Percentiles rank a stretch among this genome's conserved stretches.
Evolutionary conservation across 2,113 vertebrate species (phyloP).

Genomic region (Vicugna pacos): DNA sequence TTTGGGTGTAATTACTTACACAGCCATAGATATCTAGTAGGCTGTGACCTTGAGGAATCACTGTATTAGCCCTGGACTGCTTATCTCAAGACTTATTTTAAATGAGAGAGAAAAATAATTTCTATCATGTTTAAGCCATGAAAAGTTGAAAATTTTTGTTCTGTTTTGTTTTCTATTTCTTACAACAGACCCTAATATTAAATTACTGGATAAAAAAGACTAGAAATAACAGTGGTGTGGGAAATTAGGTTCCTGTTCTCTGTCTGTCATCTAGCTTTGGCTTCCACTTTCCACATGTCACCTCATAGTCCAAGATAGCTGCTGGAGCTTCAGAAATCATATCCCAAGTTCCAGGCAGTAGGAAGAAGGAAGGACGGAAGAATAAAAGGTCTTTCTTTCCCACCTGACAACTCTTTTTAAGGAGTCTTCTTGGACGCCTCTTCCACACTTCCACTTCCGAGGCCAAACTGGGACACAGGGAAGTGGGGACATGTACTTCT

Average conservation of each 20-base stretch:
- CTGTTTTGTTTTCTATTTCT: slow-evolving; percentile 24
- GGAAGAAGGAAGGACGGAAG: background rate
- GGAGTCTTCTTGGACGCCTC: background rate
- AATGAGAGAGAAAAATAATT: background rate
- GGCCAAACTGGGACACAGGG: background rate
- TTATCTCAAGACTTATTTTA: background rate
- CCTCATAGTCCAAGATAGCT: background rate
- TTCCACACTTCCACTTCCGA: background rate
- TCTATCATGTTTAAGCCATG: background rate
- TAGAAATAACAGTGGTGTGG: background rate
- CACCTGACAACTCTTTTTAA: background rate
- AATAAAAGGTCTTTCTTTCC: background rate
- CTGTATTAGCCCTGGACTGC: background rate
- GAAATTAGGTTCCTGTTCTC: background rate
- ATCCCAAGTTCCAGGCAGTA: background rate
- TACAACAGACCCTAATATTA: background rate
- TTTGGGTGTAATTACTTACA: background rate
- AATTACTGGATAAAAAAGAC: background rate
- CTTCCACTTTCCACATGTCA: background rate
- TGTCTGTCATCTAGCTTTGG: background rate
- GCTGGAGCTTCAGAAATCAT: background rate
- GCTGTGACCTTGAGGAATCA: background rate
- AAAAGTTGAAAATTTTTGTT: background rate
- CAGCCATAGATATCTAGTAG: background rate
- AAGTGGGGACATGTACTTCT: background rate